Evolutionary conservation across 1,140 invertebrate species (phyloP).

Genomic region (Onthophagus taurus): DNA sequence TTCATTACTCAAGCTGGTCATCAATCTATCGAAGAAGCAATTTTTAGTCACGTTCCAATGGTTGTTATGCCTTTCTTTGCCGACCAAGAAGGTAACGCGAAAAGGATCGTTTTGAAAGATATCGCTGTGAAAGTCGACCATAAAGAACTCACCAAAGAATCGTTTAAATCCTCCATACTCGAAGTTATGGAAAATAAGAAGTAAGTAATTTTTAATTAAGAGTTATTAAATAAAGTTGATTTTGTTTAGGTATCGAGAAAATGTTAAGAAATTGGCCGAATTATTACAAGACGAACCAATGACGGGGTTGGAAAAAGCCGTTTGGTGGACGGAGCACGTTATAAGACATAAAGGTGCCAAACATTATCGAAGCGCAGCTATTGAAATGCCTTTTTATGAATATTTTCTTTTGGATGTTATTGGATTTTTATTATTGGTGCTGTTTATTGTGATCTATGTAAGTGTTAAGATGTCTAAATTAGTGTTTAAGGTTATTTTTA

Average conservation of each 20-base stretch:
- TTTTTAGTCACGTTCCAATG: constrained; percentile 42
- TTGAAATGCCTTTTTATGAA: constrained; percentile 38
- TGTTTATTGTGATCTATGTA: constrained; percentile 12
- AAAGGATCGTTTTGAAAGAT: constrained; percentile 19
- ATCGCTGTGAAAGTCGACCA: constrained; percentile 25
- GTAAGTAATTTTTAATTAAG: constrained; percentile 7
- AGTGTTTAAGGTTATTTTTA: too few relatives aligned
- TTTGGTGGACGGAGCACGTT: constrained; percentile 45
- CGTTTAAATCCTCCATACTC: constrained; percentile 8
- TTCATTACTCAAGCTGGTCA: constrained; percentile 45
- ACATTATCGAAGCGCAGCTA: constrained; percentile 31
- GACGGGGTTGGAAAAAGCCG: constrained; percentile 35
- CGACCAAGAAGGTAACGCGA: constrained; percentile 34
- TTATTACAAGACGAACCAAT: constrained; percentile 32
- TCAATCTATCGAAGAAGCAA: constrained; percentile 42
- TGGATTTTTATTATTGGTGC: constrained; percentile 18
- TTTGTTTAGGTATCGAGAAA: constrained; percentile 23
- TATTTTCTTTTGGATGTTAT: constrained; percentile 41
- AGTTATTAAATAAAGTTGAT: neutral
- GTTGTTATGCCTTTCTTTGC: constrained; percentile 38
- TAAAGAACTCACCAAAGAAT: constrained; percentile 19
- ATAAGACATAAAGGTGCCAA: constrained; percentile 37
- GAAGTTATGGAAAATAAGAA: constrained; percentile 15
- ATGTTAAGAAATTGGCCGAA: constrained; percentile 19
- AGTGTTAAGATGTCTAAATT: neutral